Conservation (phyloP, 2,113 vertebrate genomes). For the Callipepla californica region DNA sequence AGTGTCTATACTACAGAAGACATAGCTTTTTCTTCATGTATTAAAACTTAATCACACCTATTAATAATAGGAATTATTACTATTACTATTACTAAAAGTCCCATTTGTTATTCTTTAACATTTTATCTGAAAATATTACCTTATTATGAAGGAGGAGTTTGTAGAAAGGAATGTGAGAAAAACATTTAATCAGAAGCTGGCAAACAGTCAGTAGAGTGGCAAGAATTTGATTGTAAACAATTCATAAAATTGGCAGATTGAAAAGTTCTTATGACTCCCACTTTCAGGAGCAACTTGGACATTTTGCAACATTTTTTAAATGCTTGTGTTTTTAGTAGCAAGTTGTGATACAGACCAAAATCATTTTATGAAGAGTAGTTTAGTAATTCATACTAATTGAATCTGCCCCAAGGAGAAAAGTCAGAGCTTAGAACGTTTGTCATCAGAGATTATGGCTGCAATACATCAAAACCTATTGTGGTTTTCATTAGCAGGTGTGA, state of each 20-base stretch:
- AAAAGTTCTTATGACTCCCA: slow-evolving; percentile 26
- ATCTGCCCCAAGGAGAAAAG: background rate
- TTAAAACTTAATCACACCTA: background rate
- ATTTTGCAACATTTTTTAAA: slow-evolving; percentile 37
- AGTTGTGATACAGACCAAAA: background rate
- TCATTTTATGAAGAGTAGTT: background rate
- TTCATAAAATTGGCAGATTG: slow-evolving; percentile 35
- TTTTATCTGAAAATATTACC: slow-evolving; percentile 28
- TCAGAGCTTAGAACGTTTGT: background rate
- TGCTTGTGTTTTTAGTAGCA: slow-evolving; percentile 30
- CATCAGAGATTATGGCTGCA: background rate
- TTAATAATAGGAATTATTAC: background rate
- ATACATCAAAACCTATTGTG: background rate
- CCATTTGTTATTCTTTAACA: slow-evolving; percentile 25
- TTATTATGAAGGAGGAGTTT: slow-evolving; percentile 45
- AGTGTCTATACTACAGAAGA: background rate
- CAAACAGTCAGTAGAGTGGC: slow-evolving; percentile 31
- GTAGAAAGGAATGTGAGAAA: slow-evolving; percentile 32
- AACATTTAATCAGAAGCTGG: slow-evolving; percentile 46
- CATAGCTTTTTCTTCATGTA: background rate
- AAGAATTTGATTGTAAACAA: slow-evolving; percentile 51
- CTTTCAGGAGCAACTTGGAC: slow-evolving; percentile 26
- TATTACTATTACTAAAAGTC: background rate
- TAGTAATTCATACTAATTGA: background rate
- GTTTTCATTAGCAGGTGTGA: background rate